Base-by-base conservation (phyloP, 2,797 vertebrate genomes). In the Acanthiza pusilla region DNA sequence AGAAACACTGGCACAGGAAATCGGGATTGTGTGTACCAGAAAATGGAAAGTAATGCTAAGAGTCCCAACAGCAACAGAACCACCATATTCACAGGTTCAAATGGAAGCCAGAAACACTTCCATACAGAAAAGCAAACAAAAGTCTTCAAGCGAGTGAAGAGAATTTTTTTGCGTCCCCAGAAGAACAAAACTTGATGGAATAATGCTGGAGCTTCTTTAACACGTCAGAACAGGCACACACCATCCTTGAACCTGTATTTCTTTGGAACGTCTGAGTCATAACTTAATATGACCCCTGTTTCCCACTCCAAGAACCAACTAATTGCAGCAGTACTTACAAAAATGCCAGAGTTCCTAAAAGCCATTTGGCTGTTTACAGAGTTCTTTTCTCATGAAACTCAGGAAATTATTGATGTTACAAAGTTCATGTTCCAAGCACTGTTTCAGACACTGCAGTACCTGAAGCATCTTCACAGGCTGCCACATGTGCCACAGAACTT, bases 1-100 rank as follows among this genome's bases (percentile, higher is more conserved):
- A 75, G 26, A 80, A 86, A 73, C 25, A 61, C 14, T 32, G 51
- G 42, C 61, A 71, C 8, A 32, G 20, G 30, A 43, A 66, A 75
- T n/a, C 1, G 0, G 0, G 0, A 36, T 50, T 88, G 29, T 67
- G 34, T 0, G 0, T 27, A 67, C 15, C 32, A 50, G 42, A 54
- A 84, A 77, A 18, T 3, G 27, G 43, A 68, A 89, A 47, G n/a
- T 22, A 66, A 61, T 20, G 32, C 48, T 22, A 57, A 8, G 5
- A 87, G 26, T 21, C 0, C 0, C n/a, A 70, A 51, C 40, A 30
- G 21, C 73, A 22, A 42, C 25, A 30, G 45, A 72, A 72, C 16
- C 32, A 22, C 38, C 53, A 4, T 36, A 58, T 3, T 70, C 21
- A 57, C 1, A 4, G 36, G 22, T 40, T 75, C 72, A 72, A 72